Evolutionary conservation across 2,113 vertebrate genomes (phyloP), one percentile per base, ranked within the genome.

Genomic region (Chaenogobius annularis): DNA sequence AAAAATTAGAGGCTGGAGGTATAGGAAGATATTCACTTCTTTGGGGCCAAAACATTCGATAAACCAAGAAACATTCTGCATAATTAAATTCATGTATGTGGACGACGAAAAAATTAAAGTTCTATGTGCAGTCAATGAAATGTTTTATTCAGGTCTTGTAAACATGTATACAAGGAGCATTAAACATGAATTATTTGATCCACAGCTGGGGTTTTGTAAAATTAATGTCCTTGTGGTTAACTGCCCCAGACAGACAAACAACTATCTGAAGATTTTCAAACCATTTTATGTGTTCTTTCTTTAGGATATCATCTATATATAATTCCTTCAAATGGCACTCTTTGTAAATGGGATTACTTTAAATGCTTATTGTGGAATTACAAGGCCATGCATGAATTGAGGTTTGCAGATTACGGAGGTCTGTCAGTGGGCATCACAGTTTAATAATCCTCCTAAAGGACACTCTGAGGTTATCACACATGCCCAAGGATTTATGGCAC

Each of bases 391-490:
- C 5, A 55, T 55, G 23, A 35, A 58, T 58, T 0, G 5, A 22
- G 26, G 10, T 17, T 5, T 8, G 26, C 54, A 26, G 44, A 58
- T 70, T 59, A 56, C 8, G 66, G 48, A 48, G 58, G 50, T 69
- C 54, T 54, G 46, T 66, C 26, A 65, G 44, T 50, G 52, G 48
- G 66, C 3, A 15, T 65, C 35, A 17, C 31, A 20, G 35, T 15
- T 64, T 31, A 20, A 17, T 31, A 56, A 75, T 55, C 40, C 65
- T 35, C 52, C 67, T 10, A 59, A 75, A 61, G 20, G 37, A 20
- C 35, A 61, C 10, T 35, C 23, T 52, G 50, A 70, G n/a, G 10
- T 20, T 22, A 67, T 63, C 46, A 62, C 55, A 55, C 17, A 47
- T 10, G 19, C 63, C 46, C 56, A 56, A 26, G 1, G 35, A 4